These are phyloP conservation scores for Troides helena DNA, from an alignment of 2,888 invertebrate genomes.

Conservation along the genomic window DNA sequence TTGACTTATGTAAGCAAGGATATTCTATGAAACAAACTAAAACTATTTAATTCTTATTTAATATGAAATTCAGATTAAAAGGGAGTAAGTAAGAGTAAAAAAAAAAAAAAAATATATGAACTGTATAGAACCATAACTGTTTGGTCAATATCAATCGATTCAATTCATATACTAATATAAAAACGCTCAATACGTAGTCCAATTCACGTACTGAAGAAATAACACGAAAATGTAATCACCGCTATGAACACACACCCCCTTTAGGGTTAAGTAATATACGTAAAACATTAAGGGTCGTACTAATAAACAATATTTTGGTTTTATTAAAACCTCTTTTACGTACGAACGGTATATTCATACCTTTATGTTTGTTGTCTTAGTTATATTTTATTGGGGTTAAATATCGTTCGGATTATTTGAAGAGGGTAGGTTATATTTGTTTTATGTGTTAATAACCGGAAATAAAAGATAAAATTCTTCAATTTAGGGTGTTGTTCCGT, in stretches of 20 bases:
- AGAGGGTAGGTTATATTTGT: background rate
- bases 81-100: no score
- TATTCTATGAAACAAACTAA: no score
- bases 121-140: no score
- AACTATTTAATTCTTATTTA: no score
- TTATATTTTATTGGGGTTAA: constrained; percentile 2
- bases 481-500: no score
- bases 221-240: background rate
- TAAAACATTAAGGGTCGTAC: background rate
- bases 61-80: no score
- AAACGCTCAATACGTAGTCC: background rate
- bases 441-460: background rate
- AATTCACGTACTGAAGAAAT: background rate
- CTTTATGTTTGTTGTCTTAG: background rate
- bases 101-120: no score
- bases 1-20: no score
- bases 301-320: background rate
- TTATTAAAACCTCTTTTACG: background rate
- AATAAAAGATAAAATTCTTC: no score
- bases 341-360: background rate
- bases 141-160: no score
- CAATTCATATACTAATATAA: background rate
- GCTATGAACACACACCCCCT: background rate
- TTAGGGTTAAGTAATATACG: background rate
- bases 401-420: background rate